phyloP scores from a whole-genome alignment of 2,113 vertebrate species.

The Poeciliopsis turrubarensis region DNA sequence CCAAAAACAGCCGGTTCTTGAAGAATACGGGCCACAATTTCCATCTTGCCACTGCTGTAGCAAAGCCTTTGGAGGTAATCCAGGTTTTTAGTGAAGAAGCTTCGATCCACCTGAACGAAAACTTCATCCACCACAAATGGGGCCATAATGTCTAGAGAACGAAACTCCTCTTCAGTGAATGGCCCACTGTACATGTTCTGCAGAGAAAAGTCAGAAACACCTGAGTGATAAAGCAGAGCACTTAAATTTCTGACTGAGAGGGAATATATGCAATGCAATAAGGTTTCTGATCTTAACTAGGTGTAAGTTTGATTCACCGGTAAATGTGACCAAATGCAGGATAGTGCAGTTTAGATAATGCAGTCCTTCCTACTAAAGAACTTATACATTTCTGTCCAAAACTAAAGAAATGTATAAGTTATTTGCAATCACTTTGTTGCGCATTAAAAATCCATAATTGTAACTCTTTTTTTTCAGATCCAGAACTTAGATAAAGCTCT shows the following conservation, averaged over 20 bases:
- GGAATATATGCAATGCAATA: no score
- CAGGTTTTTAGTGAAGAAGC: conserved; percentile 73
- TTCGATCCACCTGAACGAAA: conserved; percentile 72
- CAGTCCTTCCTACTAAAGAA: no score
- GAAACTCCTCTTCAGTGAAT: conserved; percentile 79
- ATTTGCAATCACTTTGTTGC: no score
- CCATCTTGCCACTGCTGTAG: conserved; percentile 73
- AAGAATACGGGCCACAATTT: conserved; percentile 75
- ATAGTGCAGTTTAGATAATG: no score
- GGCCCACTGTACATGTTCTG: conserved; percentile 76
- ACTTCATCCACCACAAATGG: conserved; percentile 79
- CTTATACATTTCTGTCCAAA: no score
- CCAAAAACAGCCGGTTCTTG: conserved; percentile 74
- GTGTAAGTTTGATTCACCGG: neutral
- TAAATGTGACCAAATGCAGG: no score
- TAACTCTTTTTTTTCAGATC: no score
- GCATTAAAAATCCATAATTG: no score
- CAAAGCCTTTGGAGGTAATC: conserved; percentile 74
- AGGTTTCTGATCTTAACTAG: neutral
- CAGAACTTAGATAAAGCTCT: no score
- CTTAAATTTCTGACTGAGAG: neutral
- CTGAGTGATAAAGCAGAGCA: neutral
- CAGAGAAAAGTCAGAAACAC: neutral
- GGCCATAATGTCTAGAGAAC: conserved; percentile 76
- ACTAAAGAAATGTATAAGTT: no score